Conservation (phyloP, 1,140 invertebrate species). For the Sesamia nonagrioides region DNA sequence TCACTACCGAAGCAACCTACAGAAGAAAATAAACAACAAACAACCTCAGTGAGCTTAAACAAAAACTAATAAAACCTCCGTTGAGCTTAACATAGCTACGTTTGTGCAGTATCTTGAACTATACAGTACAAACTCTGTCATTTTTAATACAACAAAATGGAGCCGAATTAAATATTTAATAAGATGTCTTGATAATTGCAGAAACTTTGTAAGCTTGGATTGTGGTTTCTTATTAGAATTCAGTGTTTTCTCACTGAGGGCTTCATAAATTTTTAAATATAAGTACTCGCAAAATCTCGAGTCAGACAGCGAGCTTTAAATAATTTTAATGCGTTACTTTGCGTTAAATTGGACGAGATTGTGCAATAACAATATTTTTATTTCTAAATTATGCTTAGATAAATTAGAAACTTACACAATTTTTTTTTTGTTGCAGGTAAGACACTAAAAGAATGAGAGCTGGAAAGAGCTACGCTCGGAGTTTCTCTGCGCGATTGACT, state of each 20-base stretch:
- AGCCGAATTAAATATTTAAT: conserved; percentile 47
- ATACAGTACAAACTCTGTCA: conserved; percentile 23
- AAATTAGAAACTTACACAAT: not conserved
- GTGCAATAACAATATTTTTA: conserved; percentile 2
- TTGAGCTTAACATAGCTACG: conserved; percentile 17
- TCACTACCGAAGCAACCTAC: not conserved
- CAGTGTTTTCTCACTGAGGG: conserved; percentile 31
- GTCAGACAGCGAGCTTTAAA: conserved; percentile 39
- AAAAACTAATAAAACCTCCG: conserved; percentile 31
- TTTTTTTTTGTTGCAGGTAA: conserved; percentile 39
- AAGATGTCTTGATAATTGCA: conserved; percentile 47
- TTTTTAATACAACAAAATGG: conserved; percentile 40
- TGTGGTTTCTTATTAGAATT: conserved; percentile 52
- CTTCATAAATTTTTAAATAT: conserved; percentile 49
- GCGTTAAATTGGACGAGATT: conserved; percentile 21
- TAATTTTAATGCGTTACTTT: conserved; percentile 38
- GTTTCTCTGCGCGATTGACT: too few relatives aligned
- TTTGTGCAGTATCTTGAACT: conserved; percentile 27
- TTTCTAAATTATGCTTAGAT: not conserved
- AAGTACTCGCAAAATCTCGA: conserved; percentile 39
- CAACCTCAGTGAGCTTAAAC: conserved; percentile 16
- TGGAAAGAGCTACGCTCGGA: too few relatives aligned
- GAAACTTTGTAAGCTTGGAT: conserved; percentile 47
- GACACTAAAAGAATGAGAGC: not conserved
- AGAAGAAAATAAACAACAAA: conserved; percentile 16